These are phyloP conservation scores for Andrena hattorfiana DNA, from an alignment of 2,888 invertebrate species.

Conservation along the genomic window DNA sequence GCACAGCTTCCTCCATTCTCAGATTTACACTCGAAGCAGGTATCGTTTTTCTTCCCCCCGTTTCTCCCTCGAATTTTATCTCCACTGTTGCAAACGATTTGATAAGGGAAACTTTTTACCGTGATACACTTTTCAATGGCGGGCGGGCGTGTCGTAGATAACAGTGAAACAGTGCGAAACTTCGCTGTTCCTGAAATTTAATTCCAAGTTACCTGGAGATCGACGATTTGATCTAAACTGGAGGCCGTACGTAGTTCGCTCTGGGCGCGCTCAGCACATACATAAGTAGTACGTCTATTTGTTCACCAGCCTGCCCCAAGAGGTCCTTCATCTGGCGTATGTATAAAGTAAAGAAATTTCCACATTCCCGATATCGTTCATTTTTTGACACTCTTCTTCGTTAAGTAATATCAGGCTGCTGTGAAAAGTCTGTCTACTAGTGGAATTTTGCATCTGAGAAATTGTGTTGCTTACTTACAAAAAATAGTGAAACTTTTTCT, in stretches of 20 bases:
- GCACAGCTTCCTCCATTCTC: background rate
- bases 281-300: constrained; percentile 24
- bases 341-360: constrained; percentile 1
- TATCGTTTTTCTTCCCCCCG: background rate
- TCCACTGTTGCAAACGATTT: constrained; percentile 4
- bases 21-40: background rate
- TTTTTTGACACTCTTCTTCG: background rate
- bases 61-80: background rate
- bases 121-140: constrained; percentile 22
- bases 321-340: constrained; percentile 7
- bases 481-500: too few relatives aligned
- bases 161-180: constrained; percentile 20
- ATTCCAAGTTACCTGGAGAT: constrained; percentile 42
- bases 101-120: constrained; percentile 27
- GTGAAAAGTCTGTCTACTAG: background rate
- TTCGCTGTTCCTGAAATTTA: constrained; percentile 33
- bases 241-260: constrained; percentile 30
- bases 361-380: background rate
- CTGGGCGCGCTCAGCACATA: constrained; percentile 4
- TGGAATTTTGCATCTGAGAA: too few relatives aligned
- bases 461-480: too few relatives aligned
- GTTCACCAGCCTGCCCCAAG: background rate
- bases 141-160: constrained; percentile 10
- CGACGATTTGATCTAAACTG: constrained; percentile 42
- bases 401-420: background rate